Percentiles rank a stretch among this genome's conserved stretches.
Conservation (phyloP, 2,113 vertebrate species). For the Xiphorhynchus elegans region DNA sequence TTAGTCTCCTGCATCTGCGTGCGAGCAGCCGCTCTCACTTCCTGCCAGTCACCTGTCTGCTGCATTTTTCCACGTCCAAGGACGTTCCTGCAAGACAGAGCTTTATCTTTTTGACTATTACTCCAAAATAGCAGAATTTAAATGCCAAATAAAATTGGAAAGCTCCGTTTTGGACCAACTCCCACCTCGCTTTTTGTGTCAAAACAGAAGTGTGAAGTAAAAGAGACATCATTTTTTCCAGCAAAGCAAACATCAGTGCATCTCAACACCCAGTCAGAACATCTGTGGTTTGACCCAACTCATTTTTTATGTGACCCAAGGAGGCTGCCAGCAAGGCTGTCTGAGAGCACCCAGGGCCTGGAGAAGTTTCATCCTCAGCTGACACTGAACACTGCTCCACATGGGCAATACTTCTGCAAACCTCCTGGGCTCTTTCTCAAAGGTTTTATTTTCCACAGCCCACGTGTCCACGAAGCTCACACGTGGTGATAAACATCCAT, state of each 20-base stretch:
- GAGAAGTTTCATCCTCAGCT: not conserved
- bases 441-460: not conserved
- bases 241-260: slow-evolving; percentile 33
- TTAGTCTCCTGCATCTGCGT: slow-evolving; percentile 51
- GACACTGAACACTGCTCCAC: not conserved
- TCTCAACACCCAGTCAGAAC: slow-evolving; percentile 60
- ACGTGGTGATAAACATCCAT: not conserved
- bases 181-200: not conserved
- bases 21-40: slow-evolving; percentile 25
- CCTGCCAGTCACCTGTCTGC: slow-evolving; percentile 47
- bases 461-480: not conserved
- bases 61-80: not conserved
- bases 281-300: slow-evolving; percentile 68
- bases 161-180: slow-evolving; percentile 8
- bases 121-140: slow-evolving; percentile 10
- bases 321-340: not conserved
- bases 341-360: not conserved
- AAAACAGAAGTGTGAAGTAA: slow-evolving; percentile 52
- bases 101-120: not conserved
- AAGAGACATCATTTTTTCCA: slow-evolving; percentile 56
- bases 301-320: slow-evolving; percentile 39
- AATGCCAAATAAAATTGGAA: slow-evolving; percentile 17
- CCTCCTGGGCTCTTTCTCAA: rapidly evolving
- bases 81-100: not conserved
- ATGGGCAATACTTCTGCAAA: not conserved